Evolutionary conservation across 2,888 invertebrate species (phyloP).

Genomic region (Aporophyla nigra): DNA sequence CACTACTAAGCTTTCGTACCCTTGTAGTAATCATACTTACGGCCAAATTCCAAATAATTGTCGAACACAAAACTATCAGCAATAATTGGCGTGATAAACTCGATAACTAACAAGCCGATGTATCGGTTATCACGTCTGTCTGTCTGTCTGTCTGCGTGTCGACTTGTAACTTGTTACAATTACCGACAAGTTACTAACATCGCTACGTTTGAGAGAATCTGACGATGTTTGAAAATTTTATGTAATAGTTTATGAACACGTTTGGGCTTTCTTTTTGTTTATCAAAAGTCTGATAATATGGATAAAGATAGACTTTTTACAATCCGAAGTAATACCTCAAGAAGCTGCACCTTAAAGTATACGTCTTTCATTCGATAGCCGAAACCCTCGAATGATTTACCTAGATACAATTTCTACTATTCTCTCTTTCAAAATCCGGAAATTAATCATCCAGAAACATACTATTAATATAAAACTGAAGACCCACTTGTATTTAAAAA

Average conservation of each 20-base stretch:
- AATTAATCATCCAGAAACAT: conserved; percentile 6
- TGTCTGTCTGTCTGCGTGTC: conserved; percentile 6
- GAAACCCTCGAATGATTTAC: neutral
- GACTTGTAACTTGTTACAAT: conserved; percentile 19
- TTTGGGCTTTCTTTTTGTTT: conserved; percentile 6
- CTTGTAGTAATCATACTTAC: neutral
- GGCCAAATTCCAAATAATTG: neutral
- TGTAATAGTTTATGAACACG: neutral
- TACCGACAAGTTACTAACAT: conserved; percentile 18
- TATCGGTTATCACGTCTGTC: conserved; percentile 21
- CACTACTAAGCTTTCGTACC: neutral
- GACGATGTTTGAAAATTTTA: neutral
- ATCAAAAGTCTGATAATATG: neutral
- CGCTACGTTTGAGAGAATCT: neutral
- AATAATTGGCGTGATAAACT: conserved; percentile 41
- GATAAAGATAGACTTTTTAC: neutral
- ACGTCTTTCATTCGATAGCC: no score
- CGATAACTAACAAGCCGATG: conserved; percentile 16
- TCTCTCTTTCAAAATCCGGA: neutral
- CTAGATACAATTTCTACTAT: neutral
- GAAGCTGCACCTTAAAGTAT: no score
- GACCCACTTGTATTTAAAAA: conserved; percentile 14
- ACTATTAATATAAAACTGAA: conserved; percentile 1
- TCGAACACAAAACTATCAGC: conserved; percentile 34
- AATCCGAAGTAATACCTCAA: neutral